Conservation (phyloP, 2,113 vertebrate species). For the Malurus alboscapulatus region DNA sequence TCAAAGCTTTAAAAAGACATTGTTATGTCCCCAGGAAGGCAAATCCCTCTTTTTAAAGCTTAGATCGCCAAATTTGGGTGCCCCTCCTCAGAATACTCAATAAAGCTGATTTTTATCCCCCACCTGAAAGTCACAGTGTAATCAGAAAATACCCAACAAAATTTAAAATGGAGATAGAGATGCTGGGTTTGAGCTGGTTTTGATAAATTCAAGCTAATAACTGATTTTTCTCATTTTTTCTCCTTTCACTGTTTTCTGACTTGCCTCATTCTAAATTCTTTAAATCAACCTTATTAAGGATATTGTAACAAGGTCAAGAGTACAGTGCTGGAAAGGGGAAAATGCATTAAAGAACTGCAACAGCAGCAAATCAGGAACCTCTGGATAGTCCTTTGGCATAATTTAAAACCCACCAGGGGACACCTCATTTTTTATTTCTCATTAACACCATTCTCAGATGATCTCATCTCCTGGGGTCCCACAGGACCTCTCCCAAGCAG, state of each 20-base stretch:
- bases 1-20: neutral
- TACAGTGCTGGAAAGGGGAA: neutral
- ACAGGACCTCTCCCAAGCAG: neutral
- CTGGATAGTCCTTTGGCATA: neutral
- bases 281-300: neutral
- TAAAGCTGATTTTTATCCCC: neutral
- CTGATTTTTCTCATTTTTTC: neutral
- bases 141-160: neutral
- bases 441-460: neutral
- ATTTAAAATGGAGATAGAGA: neutral
- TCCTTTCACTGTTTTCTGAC: neutral
- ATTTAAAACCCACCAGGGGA: neutral
- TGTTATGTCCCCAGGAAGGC: neutral
- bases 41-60: neutral
- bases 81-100: neutral
- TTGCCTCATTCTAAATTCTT: neutral
- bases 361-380: neutral
- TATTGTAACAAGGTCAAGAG: neutral
- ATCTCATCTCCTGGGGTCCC: neutral
- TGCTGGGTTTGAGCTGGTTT: neutral
- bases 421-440: neutral
- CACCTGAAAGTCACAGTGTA: accelerated
- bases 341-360: neutral
- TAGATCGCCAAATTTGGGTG: neutral
- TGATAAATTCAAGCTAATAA: neutral